A percentile compares a stretch with the other conserved stretches of the same genome.
Evolutionary conservation across 1,140 invertebrate species (phyloP).

Genomic region (Pentalonia nigronervosa): DNA sequence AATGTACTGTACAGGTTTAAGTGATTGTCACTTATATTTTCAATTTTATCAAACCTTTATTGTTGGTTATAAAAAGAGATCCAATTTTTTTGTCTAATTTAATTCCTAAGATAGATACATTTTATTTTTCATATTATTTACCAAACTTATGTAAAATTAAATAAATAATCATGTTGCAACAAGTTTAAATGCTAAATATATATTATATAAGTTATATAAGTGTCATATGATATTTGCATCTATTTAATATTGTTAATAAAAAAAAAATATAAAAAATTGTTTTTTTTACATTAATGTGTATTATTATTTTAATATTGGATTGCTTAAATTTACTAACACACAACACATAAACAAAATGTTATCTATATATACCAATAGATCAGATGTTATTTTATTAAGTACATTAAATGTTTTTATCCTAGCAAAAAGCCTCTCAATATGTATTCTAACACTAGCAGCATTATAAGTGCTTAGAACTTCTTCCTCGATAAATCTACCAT

Average conservation of each 20-base stretch:
- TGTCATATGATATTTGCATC: neutral
- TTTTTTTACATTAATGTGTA: neutral
- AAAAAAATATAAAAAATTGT: neutral
- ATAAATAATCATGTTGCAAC: neutral
- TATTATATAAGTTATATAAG: neutral
- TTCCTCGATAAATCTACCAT: constrained; percentile 28
- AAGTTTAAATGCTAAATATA: neutral
- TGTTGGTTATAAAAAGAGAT: constrained; percentile 20
- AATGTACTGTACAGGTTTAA: constrained; percentile 29
- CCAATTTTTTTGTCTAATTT: neutral
- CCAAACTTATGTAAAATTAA: neutral
- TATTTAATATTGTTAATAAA: neutral
- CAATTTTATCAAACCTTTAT: neutral
- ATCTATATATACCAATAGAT: constrained; percentile 3
- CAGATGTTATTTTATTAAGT: constrained; percentile 15
- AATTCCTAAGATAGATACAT: neutral
- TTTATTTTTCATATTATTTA: constrained; percentile 38
- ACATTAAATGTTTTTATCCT: constrained; percentile 28
- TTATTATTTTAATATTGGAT: constrained; percentile 12
- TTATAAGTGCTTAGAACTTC: constrained; percentile 19
- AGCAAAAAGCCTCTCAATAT: constrained; percentile 33
- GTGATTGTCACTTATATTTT: constrained; percentile 6
- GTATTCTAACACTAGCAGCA: constrained; percentile 24
- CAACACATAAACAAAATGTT: constrained; percentile 16
- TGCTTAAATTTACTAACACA: constrained; percentile 8